These are phyloP conservation scores for Poliocrania exsul DNA, from an alignment of 2,797 vertebrate species.

Conservation along the genomic window DNA sequence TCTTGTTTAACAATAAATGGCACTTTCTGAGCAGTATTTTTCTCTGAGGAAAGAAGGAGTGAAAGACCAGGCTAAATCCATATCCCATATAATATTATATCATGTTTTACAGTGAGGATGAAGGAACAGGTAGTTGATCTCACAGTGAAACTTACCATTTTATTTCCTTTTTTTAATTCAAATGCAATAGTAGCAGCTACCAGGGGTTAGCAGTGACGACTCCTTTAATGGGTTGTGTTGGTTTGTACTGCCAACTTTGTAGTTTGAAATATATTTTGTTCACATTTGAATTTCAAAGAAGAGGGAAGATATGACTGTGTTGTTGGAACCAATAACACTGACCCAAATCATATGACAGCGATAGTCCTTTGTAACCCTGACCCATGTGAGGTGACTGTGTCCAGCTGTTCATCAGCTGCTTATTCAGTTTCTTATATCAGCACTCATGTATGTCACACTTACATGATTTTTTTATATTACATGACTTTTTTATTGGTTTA, in stretches of 20 bases:
- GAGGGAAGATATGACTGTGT: constrained; percentile 3
- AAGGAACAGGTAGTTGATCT: neutral
- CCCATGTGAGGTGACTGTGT: neutral
- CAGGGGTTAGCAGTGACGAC: neutral
- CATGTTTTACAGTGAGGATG: neutral
- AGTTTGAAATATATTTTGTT: constrained; percentile 18
- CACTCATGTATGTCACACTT: constrained; percentile 52
- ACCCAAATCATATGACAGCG: neutral
- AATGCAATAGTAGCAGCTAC: neutral
- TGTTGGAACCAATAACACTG: constrained; percentile 32
- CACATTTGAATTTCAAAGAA: constrained; percentile 64
- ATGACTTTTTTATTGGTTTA: constrained; percentile 2
- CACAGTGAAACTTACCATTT: neutral
- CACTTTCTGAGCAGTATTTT: neutral
- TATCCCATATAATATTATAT: neutral
- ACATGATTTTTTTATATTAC: constrained; percentile 27
- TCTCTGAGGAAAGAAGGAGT: neutral
- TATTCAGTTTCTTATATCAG: constrained; percentile 35
- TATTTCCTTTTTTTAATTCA: neutral
- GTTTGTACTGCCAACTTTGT: constrained; percentile 1
- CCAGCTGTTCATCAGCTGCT: constrained; percentile 42
- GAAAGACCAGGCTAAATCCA: neutral
- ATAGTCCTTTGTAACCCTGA: constrained; percentile 33
- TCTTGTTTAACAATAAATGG: neutral
- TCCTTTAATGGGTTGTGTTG: neutral